These are phyloP conservation scores for Diadema setosum DNA, from an alignment of 35 echinoderm and acorn worm genomes.

Conservation along the genomic window DNA sequence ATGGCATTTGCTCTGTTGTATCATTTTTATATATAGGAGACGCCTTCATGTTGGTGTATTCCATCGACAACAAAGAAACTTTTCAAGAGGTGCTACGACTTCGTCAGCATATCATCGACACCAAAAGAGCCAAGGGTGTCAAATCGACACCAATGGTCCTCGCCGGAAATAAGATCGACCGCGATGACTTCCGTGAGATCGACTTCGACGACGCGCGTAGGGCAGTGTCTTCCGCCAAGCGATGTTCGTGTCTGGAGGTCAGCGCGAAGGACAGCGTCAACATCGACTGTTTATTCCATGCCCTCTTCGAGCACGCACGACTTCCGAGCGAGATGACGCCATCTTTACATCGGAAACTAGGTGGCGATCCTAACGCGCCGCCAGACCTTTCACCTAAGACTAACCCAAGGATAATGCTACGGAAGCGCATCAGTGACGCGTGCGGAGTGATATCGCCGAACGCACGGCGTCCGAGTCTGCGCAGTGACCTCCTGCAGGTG, in stretches of 20 bases:
- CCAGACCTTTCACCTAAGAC: conserved; percentile 35
- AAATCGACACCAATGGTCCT: conserved; percentile 90
- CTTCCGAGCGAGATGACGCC: conserved; percentile 92
- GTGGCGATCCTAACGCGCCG: conserved; percentile 6
- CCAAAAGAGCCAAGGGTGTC: conserved; percentile 56
- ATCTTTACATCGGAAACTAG: conserved; percentile 63
- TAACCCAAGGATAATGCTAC: conserved; percentile 38
- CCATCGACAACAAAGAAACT: conserved; percentile 82
- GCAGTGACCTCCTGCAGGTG: conserved; percentile 87
- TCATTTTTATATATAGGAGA: conserved; percentile 32
- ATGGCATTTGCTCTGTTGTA: no score
- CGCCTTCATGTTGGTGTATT: conserved; percentile 80
- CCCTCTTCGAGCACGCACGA: conserved; percentile 83
- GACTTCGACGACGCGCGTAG: conserved; percentile 70
- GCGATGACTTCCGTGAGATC: conserved; percentile 49
- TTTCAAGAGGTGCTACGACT: conserved; percentile 81
- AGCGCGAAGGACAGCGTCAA: conserved; percentile 76
- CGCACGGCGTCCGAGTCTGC: conserved; percentile 82
- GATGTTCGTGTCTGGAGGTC: conserved; percentile 71
- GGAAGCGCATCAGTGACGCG: conserved; percentile 84
- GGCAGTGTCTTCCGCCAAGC: conserved; percentile 53
- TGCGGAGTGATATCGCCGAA: conserved; percentile 90
- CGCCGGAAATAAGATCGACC: conserved; percentile 83
- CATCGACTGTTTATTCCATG: conserved; percentile 68
- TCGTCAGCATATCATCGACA: conserved; percentile 78